phyloP scores from a whole-genome alignment of 2,113 vertebrate species.

The Zosterops hypoxanthus region DNA sequence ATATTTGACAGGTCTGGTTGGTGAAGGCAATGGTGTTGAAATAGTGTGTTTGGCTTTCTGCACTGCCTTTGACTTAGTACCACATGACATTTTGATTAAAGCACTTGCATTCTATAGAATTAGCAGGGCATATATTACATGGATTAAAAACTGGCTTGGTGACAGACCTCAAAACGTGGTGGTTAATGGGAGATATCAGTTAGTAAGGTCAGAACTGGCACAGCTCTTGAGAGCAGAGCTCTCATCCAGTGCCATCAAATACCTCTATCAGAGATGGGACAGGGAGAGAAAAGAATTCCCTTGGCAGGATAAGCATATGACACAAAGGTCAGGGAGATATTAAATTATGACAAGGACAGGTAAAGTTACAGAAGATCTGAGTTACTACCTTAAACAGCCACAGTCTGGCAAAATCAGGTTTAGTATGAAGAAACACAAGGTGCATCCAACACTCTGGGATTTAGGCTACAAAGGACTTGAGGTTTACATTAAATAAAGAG shows the following conservation, averaged over 20 bases:
- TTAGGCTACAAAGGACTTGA: not conserved
- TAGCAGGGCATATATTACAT: slow-evolving; percentile 35
- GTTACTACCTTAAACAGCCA: not conserved
- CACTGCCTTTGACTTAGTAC: not conserved
- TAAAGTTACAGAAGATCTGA: not conserved
- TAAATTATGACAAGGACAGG: not conserved
- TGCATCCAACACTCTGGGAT: not conserved
- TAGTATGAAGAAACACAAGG: not conserved
- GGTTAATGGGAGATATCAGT: slow-evolving; percentile 36
- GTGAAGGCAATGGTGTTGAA: not conserved
- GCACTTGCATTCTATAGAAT: slow-evolving; percentile 48
- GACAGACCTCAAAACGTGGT: slow-evolving; percentile 7
- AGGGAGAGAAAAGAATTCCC: not conserved
- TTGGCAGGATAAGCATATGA: not conserved
- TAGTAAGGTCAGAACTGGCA: slow-evolving; percentile 6
- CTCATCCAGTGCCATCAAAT: not conserved
- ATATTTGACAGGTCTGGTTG: not conserved
- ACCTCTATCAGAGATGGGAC: not conserved
- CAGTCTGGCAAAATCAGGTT: not conserved
- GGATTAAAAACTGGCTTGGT: slow-evolving; percentile 40
- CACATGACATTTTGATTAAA: slow-evolving; percentile 38
- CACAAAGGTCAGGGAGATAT: not conserved
- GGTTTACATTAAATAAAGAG: not conserved
- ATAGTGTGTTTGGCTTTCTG: not conserved
- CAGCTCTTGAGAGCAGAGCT: not conserved